Percentiles rank a stretch among this genome's conserved stretches.
Conservation (phyloP, 64 coral and sea anemone genomes). For the Astreopora myriophthalma region DNA sequence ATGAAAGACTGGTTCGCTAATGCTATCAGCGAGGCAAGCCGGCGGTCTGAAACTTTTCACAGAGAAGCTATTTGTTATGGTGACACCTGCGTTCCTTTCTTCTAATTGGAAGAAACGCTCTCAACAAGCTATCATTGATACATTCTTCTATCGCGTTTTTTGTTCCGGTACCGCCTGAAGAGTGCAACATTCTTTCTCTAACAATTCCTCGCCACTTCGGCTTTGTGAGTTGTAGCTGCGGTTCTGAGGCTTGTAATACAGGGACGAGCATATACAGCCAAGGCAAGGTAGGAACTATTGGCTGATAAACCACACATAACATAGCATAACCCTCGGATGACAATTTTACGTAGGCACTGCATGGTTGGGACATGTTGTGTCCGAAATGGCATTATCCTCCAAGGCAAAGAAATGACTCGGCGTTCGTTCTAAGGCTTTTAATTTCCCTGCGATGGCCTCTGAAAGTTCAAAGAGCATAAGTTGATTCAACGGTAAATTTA, state of each 20-base stretch:
- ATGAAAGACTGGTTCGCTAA: not conserved
- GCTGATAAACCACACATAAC: not conserved
- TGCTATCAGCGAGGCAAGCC: not conserved
- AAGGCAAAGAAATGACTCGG: too few species aligned
- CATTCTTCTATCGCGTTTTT: not conserved
- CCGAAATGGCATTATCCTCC: too few species aligned
- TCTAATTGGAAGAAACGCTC: not conserved
- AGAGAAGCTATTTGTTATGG: not conserved
- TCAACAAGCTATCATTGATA: not conserved
- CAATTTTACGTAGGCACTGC: too few species aligned
- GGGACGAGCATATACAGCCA: not conserved
- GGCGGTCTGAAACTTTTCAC: not conserved
- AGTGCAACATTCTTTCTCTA: slow-evolving; percentile 5
- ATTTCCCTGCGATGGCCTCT: too few species aligned
- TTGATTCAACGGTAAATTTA: too few species aligned
- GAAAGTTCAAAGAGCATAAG: too few species aligned
- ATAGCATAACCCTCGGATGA: too few species aligned
- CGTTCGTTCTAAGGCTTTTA: too few species aligned
- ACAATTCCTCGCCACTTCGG: not conserved
- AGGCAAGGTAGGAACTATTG: not conserved
- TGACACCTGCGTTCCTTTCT: not conserved
- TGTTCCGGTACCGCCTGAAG: not conserved
- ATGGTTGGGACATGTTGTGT: too few species aligned
- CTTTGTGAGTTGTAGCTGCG: not conserved
- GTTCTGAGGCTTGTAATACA: not conserved